Conservation (phyloP, 1,140 invertebrate species). For the Vanessa tameamea region DNA sequence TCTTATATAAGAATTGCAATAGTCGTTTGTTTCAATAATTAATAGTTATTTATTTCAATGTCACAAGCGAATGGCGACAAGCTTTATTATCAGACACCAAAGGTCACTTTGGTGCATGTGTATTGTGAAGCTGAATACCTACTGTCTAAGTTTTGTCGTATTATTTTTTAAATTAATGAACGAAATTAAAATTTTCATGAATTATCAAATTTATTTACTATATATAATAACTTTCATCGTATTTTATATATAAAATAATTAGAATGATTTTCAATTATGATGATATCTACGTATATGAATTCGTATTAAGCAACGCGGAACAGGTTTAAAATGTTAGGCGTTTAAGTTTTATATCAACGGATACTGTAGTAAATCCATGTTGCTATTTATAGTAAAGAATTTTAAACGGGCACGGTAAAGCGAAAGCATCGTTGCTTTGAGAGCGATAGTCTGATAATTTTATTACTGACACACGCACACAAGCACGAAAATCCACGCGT, state of each 20-base stretch:
- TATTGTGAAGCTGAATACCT: background rate
- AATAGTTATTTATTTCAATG: conserved; percentile 29
- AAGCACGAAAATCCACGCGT: background rate
- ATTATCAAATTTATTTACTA: too few species aligned
- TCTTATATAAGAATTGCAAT: background rate
- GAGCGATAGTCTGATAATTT: conserved; percentile 24
- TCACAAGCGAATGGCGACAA: conserved; percentile 24
- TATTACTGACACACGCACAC: conserved; percentile 13
- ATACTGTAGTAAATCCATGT: conserved; percentile 6
- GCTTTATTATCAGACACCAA: conserved; percentile 21
- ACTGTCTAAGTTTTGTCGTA: background rate
- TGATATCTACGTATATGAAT: background rate
- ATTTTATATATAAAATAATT: background rate
- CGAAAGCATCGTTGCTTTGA: conserved; percentile 17
- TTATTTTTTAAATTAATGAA: background rate
- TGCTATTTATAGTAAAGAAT: conserved; percentile 31
- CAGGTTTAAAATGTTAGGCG: conserved; percentile 9
- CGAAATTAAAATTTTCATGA: too few species aligned
- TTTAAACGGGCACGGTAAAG: conserved; percentile 25
- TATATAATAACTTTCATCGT: background rate
- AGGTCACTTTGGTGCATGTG: conserved; percentile 9
- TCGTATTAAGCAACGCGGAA: background rate
- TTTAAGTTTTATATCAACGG: conserved; percentile 11
- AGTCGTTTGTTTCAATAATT: conserved; percentile 18
- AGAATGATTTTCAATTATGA: background rate